These are phyloP conservation scores for Falcaria lacertinaria DNA, from an alignment of 2,888 invertebrate species.

Conservation along the genomic window DNA sequence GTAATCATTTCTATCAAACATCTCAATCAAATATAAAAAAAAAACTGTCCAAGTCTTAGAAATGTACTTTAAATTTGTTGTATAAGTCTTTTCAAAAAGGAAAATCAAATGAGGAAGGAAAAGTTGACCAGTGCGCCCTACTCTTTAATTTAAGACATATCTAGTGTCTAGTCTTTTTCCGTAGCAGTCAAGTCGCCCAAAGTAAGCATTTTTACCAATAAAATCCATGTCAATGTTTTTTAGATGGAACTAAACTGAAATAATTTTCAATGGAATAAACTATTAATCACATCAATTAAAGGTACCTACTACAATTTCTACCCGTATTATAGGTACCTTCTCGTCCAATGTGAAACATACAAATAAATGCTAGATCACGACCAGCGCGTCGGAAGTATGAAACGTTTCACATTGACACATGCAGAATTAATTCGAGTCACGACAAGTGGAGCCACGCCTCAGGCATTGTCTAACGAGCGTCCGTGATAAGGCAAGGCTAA, in stretches of 20 bases:
- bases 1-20: too few species aligned
- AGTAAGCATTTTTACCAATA: too few species aligned
- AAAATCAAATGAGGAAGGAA: too few species aligned
- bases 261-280: not conserved
- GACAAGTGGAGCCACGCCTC: constrained; percentile 60
- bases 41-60: too few species aligned
- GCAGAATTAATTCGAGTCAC: constrained; percentile 68
- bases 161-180: too few species aligned
- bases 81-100: too few species aligned
- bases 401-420: constrained; percentile 60
- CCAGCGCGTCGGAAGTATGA: constrained; percentile 55
- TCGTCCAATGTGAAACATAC: constrained; percentile 2
- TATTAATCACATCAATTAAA: not conserved
- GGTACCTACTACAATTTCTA: not conserved
- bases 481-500: constrained; percentile 57
- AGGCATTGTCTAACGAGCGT: constrained; percentile 60
- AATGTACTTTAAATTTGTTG: too few species aligned
- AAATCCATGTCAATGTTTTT: not conserved
- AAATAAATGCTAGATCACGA: constrained; percentile 43
- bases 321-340: not conserved
- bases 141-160: too few species aligned
- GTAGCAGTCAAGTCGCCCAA: too few species aligned
- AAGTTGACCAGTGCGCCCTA: too few species aligned
- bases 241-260: too few species aligned
- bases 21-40: too few species aligned